Percentiles rank a stretch among this genome's conserved stretches.
Evolutionary conservation across 2,888 invertebrate species (phyloP).

Genomic region (Neocrepidodera transversa): DNA sequence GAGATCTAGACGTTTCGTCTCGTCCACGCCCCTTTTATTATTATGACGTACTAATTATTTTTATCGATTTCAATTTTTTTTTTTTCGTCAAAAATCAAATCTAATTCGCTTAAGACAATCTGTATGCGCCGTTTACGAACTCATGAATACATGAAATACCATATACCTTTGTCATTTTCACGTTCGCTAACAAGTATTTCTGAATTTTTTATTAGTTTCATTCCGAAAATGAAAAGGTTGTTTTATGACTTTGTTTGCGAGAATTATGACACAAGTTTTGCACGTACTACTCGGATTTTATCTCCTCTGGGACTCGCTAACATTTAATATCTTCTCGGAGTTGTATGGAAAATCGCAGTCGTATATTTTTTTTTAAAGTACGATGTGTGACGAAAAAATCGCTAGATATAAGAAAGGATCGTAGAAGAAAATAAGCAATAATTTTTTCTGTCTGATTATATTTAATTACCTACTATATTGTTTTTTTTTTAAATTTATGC

Average conservation of each 20-base stretch:
- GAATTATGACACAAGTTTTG: slow-evolving; percentile 7
- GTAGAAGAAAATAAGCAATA: not conserved
- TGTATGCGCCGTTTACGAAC: not conserved
- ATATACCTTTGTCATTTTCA: slow-evolving; percentile 4
- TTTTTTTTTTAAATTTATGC: no score
- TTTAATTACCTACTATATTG: no score
- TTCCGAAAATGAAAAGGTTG: slow-evolving; percentile 18
- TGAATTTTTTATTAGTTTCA: slow-evolving; percentile 18
- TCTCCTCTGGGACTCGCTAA: not conserved
- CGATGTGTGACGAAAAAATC: not conserved
- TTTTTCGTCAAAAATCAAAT: no score
- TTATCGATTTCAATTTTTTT: no score
- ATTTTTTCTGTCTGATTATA: no score
- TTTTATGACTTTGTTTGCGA: slow-evolving; percentile 13
- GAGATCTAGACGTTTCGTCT: slow-evolving; percentile 44
- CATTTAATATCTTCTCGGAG: slow-evolving; percentile 16
- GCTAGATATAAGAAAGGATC: not conserved
- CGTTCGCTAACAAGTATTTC: slow-evolving; percentile 11
- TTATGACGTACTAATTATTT: slow-evolving; percentile 38
- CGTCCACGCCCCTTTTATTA: slow-evolving; percentile 39
- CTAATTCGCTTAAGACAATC: not conserved
- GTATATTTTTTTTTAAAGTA: not conserved
- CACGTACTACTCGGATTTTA: slow-evolving; percentile 7
- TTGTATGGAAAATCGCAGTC: not conserved
- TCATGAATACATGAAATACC: not conserved